Percentiles rank a stretch among this genome's conserved stretches.
These are phyloP conservation scores for Brachypodius melanocephalos DNA, from an alignment of 2,113 vertebrate species.

Conservation along the genomic window DNA sequence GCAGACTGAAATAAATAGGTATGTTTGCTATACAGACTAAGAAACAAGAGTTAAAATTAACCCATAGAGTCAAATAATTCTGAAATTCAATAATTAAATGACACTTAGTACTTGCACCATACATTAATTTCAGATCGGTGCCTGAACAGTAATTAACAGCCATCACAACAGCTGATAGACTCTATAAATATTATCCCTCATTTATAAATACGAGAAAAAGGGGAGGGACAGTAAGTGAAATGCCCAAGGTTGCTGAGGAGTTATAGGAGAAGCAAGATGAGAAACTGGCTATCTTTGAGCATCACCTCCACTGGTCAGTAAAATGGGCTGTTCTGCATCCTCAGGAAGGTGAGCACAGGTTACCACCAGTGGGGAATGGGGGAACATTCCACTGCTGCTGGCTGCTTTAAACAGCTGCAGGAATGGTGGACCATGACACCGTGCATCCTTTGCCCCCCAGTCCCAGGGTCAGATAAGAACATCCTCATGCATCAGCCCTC, in stretches of 20 bases:
- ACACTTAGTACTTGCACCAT: neutral
- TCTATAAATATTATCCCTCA: neutral
- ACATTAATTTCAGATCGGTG: neutral
- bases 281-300: neutral
- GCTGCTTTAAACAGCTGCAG: neutral
- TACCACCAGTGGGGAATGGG: neutral
- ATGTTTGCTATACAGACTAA: neutral
- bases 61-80: neutral
- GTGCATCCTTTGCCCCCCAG: rapidly evolving
- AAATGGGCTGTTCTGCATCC: neutral
- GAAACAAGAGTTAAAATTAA: neutral
- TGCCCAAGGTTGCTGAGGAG: neutral
- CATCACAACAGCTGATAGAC: neutral
- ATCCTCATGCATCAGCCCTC: neutral
- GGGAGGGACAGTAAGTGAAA: neutral
- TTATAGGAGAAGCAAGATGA: neutral
- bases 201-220: neutral
- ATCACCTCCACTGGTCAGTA: neutral
- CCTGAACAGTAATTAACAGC: neutral
- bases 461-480: neutral
- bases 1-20: neutral
- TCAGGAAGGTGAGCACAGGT: neutral
- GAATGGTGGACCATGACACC: neutral
- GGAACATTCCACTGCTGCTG: neutral
- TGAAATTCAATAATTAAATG: neutral